Evolutionary conservation across 2,888 invertebrate species (phyloP).

Genomic region (Acleris sparsana): DNA sequence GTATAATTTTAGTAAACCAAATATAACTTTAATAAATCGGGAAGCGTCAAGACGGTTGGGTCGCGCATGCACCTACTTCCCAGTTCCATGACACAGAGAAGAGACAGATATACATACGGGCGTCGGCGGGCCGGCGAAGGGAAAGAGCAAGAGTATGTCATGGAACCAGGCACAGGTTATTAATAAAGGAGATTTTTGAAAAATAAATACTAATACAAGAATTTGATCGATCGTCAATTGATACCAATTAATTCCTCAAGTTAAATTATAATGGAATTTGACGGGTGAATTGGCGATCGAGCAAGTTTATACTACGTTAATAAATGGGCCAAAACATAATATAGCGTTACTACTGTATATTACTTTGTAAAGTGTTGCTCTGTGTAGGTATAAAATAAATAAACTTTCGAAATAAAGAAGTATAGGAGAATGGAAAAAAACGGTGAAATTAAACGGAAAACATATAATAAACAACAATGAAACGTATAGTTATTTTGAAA

Average conservation of each 20-base stretch:
- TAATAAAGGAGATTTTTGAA: constrained; percentile 59
- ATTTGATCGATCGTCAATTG: constrained; percentile 73
- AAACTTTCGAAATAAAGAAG: constrained; percentile 69
- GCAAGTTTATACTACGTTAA: constrained; percentile 70
- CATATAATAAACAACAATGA: constrained; percentile 54
- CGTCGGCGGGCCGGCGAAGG: constrained; percentile 24
- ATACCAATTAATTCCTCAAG: constrained; percentile 6
- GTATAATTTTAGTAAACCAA: constrained; percentile 48
- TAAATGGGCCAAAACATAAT: constrained; percentile 73
- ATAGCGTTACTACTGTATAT: constrained; percentile 71
- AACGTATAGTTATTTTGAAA: constrained; percentile 55
- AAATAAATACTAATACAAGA: constrained; percentile 64
- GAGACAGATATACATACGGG: constrained; percentile 40
- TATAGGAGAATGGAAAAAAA: constrained; percentile 69
- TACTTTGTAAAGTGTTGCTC: constrained; percentile 82
- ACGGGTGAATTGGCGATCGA: constrained; percentile 66
- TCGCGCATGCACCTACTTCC: constrained; percentile 50
- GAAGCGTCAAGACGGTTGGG: constrained; percentile 73
- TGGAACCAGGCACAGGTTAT: constrained; percentile 69
- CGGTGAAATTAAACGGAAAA: constrained; percentile 54
- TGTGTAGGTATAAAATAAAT: constrained; percentile 77
- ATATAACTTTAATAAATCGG: constrained; percentile 41
- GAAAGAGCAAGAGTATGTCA: constrained; percentile 54
- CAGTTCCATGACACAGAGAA: constrained; percentile 68
- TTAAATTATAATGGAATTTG: not conserved